Evolutionary conservation across 1,140 invertebrate genomes (phyloP).

Genomic region (Pogonus chalceus): DNA sequence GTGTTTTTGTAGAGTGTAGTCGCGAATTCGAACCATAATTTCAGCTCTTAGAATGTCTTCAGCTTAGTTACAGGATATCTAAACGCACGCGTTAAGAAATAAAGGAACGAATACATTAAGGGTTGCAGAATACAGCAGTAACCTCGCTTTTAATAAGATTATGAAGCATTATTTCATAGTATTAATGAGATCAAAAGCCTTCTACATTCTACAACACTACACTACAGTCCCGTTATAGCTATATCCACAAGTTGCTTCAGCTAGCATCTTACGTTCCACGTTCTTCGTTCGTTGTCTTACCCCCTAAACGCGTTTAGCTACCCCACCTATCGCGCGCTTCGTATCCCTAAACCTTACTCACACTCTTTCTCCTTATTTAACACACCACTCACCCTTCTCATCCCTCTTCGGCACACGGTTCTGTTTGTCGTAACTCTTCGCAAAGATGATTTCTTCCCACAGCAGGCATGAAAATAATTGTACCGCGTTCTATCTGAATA

Average conservation of each 20-base stretch:
- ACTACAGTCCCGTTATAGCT: not conserved
- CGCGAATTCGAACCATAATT: too few relatives aligned
- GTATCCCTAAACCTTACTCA: not conserved
- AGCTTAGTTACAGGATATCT: not conserved
- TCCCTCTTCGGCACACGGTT: too few relatives aligned
- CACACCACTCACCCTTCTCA: not conserved
- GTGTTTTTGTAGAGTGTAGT: too few relatives aligned
- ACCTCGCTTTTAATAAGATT: slow-evolving; percentile 51
- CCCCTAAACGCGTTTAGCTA: not conserved
- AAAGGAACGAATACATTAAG: slow-evolving; percentile 34
- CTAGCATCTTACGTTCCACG: not conserved
- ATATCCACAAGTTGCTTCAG: not conserved
- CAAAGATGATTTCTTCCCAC: too few relatives aligned
- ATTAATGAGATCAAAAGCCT: slow-evolving; percentile 52
- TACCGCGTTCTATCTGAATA: too few relatives aligned
- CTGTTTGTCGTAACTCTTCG: too few relatives aligned
- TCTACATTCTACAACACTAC: slow-evolving; percentile 29
- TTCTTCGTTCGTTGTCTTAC: not conserved
- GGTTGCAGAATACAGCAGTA: slow-evolving; percentile 38
- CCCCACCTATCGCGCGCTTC: not conserved
- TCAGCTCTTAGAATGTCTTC: not conserved
- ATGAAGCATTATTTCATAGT: slow-evolving; percentile 53
- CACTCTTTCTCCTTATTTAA: not conserved
- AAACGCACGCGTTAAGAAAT: slow-evolving; percentile 31
- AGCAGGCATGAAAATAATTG: too few relatives aligned